Evolutionary conservation across 2,797 vertebrate species (phyloP), one percentile per base, ranked within the genome.

Genomic region (Phrynocephalus vlangalii): DNA sequence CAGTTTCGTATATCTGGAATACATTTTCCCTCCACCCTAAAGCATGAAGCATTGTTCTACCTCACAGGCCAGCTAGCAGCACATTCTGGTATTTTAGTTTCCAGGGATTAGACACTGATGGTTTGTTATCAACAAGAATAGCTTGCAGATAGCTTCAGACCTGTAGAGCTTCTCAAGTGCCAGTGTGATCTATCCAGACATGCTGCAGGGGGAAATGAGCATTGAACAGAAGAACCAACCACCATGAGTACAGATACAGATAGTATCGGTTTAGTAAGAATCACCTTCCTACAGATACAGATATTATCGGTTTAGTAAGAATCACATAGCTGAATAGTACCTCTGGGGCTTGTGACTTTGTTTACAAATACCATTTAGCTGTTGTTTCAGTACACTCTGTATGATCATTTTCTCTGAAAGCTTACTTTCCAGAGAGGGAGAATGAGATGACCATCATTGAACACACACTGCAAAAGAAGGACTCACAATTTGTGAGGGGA

Each of bases 181-280:
- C 63, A 70, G 48, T 78, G 75, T n/a, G 26, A n/a, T 4, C 38
- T 87, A 2, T 30, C 9, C 44, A 44, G 75, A 20, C 50, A 78
- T 88, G 72, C 24, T 44, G 1, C 50, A 71, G 20, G 63, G 86
- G 79, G 11, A 15, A 67, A 86, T 75, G 75, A 30, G 79, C 84
- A 81, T 67, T 79, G 20, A 84, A 16, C 68, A 56, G 50, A 72
- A 79, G 18, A 38, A 75, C n/a, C 1, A 10, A 52, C 44, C 76
- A 6, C 28, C 56, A 9, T 28, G 33, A 11, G n/a, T 26, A 56
- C 30, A 68, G 63, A 6, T 15, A 63, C 10, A 26, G 6, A 5
- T 70, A 22, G 22, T 15, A 72, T 75, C n/a, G 38, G 7, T 18
- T 84, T 30, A 50, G 20, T 80, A 33, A 66, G 11, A 33, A 50